Conservation (phyloP, 2,113 vertebrate genomes). For the Madoqua kirkii region DNA sequence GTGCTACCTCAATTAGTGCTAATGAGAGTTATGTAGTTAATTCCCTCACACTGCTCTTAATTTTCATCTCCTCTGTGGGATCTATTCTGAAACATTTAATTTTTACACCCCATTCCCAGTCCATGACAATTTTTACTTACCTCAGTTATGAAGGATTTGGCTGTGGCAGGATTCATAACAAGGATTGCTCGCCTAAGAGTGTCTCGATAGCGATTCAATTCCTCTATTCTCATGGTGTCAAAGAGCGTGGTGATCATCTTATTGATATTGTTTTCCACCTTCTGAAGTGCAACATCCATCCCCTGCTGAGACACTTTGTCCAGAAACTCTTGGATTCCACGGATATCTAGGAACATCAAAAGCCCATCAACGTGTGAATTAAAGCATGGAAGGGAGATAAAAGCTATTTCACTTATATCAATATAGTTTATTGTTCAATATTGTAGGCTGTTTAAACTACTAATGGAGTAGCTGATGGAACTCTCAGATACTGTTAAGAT, state of each 20-base stretch:
- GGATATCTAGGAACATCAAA: conserved; percentile 90
- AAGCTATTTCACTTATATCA: not conserved
- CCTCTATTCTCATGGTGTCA: conserved; percentile 94
- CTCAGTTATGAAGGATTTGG: conserved; percentile 97
- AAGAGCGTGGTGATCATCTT: conserved; percentile 99
- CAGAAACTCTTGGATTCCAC: conserved; percentile 97
- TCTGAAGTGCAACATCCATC: conserved; percentile 99
- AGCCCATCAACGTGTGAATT: conserved; percentile 68
- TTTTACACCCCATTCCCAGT: not conserved
- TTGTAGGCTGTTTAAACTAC: not conserved
- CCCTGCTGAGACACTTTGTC: conserved; percentile 97
- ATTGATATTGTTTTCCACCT: conserved; percentile 98
- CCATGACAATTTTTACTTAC: conserved; percentile 75
- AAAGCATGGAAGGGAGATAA: conserved; percentile 15
- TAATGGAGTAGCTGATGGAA: not conserved
- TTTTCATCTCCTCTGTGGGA: not conserved
- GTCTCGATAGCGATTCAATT: conserved; percentile 96
- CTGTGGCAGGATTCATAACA: conserved; percentile 95
- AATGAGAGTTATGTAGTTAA: conserved; percentile 22
- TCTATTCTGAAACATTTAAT: not conserved
- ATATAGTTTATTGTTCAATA: conserved; percentile 7
- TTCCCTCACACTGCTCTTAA: not conserved
- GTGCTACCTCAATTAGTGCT: not conserved
- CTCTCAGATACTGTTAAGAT: not conserved
- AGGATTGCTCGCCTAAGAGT: conserved; percentile 94